phyloP scores from a whole-genome alignment of 2,797 vertebrate species.

The Tachyglossus aculeatus region DNA sequence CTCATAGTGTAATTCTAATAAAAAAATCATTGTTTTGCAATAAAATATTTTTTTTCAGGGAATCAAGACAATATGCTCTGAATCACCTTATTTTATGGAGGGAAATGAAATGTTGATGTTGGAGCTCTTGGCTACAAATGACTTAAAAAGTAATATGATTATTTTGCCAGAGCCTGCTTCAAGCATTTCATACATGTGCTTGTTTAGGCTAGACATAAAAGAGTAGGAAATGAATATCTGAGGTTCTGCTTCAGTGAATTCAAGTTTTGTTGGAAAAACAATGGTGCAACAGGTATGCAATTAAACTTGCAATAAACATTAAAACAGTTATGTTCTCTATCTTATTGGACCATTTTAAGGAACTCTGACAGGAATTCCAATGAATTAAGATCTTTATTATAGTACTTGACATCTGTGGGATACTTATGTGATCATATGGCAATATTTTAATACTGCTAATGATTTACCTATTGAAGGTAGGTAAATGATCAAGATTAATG shows the following conservation, averaged over 20 bases:
- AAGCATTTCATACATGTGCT: not conserved
- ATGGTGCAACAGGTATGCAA: not conserved
- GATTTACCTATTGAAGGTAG: not conserved
- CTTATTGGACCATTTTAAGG: not conserved
- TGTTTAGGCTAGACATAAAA: not conserved
- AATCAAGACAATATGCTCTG: not conserved
- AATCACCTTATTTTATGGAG: not conserved
- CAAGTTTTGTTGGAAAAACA: not conserved
- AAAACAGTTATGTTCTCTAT: not conserved
- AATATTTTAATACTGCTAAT: not conserved
- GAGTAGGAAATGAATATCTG: not conserved
- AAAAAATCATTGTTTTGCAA: not conserved
- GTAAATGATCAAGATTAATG: not conserved
- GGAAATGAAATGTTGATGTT: not conserved
- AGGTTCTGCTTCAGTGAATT: not conserved
- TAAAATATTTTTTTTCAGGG: not conserved
- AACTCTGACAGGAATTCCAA: not conserved
- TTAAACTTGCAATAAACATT: not conserved
- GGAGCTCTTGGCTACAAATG: not conserved
- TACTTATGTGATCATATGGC: not conserved
- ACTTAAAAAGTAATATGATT: not conserved
- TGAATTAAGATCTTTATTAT: not conserved
- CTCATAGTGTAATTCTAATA: conserved; percentile 6
- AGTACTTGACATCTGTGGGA: not conserved
- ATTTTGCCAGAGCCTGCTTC: not conserved